Evolutionary conservation across 2,797 vertebrate genomes (phyloP).

Genomic region (Tamandua tetradactyla): DNA sequence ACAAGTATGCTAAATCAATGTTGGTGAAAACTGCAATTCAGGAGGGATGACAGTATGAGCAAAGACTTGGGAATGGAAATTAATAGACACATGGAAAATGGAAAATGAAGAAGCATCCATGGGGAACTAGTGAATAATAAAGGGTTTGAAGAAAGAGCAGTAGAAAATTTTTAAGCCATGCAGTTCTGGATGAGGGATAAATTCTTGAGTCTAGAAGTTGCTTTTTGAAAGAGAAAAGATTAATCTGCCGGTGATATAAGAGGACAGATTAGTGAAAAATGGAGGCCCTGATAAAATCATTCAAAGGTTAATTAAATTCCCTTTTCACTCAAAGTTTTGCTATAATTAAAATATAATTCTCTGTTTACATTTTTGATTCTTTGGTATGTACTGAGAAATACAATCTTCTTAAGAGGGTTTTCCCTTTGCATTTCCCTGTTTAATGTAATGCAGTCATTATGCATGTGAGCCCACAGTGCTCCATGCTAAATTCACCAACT

Average conservation of each 20-base stretch:
- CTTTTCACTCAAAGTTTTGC: conserved; percentile 25
- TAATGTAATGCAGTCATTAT: conserved; percentile 64
- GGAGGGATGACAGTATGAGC: not conserved
- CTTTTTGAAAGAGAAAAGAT: conserved; percentile 35
- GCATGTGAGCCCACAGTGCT: conserved; percentile 55
- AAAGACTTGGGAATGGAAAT: not conserved
- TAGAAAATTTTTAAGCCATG: not conserved
- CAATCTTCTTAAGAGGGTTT: conserved; percentile 60
- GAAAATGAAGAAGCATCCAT: not conserved
- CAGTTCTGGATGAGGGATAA: not conserved
- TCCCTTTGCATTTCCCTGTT: conserved; percentile 59
- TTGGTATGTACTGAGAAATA: conserved; percentile 45
- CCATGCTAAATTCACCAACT: conserved; percentile 54
- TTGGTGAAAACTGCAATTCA: too few relatives aligned
- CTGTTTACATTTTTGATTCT: conserved; percentile 40
- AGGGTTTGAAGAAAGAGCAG: not conserved
- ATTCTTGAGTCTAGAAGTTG: conserved; percentile 4
- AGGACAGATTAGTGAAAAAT: conserved; percentile 42
- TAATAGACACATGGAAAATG: not conserved
- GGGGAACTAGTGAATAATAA: not conserved
- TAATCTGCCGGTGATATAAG: conserved; percentile 16
- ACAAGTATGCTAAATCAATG: too few relatives aligned
- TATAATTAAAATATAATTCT: conserved; percentile 48
- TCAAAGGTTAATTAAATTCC: conserved; percentile 57
- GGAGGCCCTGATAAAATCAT: conserved; percentile 51